Percentiles rank a stretch among this genome's conserved stretches.
These are phyloP conservation scores for Dreissena polymorpha DNA, from an alignment of 1,140 invertebrate species.

Conservation along the genomic window DNA sequence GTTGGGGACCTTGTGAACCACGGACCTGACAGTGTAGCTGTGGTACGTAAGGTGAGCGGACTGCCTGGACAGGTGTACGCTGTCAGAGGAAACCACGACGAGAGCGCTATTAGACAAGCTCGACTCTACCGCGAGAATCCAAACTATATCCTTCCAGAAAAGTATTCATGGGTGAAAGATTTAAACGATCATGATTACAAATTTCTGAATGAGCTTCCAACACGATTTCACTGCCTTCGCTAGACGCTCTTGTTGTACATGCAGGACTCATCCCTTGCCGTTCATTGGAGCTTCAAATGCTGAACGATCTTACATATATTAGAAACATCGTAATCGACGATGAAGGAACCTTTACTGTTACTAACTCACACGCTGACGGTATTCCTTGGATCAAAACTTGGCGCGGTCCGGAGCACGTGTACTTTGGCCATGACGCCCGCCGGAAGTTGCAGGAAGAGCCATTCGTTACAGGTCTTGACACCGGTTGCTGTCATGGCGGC, in stretches of 20 bases:
- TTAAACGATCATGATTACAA: constrained; percentile 71
- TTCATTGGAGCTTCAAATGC: constrained; percentile 65
- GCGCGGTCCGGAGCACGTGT: constrained; percentile 79
- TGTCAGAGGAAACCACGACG: constrained; percentile 75
- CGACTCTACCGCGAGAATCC: neutral
- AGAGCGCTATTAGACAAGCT: constrained; percentile 62
- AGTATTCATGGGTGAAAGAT: constrained; percentile 71
- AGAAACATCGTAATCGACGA: constrained; percentile 71
- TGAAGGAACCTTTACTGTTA: constrained; percentile 48
- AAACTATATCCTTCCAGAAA: constrained; percentile 61
- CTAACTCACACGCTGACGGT: constrained; percentile 64
- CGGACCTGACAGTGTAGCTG: constrained; percentile 75
- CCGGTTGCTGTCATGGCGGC: constrained; percentile 77
- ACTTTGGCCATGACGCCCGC: constrained; percentile 79
- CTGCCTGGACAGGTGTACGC: constrained; percentile 45
- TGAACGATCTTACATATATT: constrained; percentile 75
- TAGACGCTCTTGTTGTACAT: constrained; percentile 77
- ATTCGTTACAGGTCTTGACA: constrained; percentile 78
- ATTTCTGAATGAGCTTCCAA: constrained; percentile 76
- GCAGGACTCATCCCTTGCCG: constrained; percentile 77
- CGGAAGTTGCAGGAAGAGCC: constrained; percentile 70
- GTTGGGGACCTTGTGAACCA: constrained; percentile 79
- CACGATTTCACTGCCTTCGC: constrained; percentile 74
- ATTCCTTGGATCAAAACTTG: constrained; percentile 76
- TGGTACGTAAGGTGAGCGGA: constrained; percentile 63